Evolutionary conservation across 1,140 invertebrate species (phyloP), one percentile per base, ranked within the genome.

Genomic region (Aphelenchoides avenae): DNA sequence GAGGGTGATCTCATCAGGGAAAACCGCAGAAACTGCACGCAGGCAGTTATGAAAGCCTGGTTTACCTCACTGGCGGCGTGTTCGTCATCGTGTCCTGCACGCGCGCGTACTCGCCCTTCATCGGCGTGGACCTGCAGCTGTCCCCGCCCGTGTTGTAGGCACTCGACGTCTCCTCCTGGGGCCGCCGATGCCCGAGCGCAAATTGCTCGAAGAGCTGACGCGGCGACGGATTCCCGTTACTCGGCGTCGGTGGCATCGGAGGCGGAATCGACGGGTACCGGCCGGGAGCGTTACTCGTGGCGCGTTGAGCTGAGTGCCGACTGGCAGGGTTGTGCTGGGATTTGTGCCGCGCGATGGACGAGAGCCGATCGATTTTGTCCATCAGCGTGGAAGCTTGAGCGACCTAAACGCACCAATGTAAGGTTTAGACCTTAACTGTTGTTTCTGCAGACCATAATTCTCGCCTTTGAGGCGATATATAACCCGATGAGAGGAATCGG

Each of bases 141-240:
- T 80, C 80, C 42, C 86, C 86, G 1, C 85, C 86, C 1, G 86
- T 87, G 64, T 87, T 88, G 69, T 87, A 87, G 44, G 86, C 86
- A 77, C 84, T 86, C 24, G 85, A 85, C 20, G 84, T 85, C 56
- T 85, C 84, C 44, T 84, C 81, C 77, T 72, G 37, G 60, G 58
- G n/a, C 43, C 43, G 27, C 34, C 43, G 26, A 46, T 26, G 18
- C 26, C 15, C 5, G 11, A 15, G 9, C 31, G 34, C 15, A 20
- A 11, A 15, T n/a, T 31, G 3, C 11, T 46, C 34, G 15, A 27
- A 30, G 24, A 46, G 26, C 26, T 15, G 43, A 20, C n/a, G n/a
- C 3, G 39, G 27, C 7, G 43, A 30, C 18, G 24, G 3, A 11
- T 20, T n/a, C 15, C 29, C 29, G 27, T 46, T 46, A n/a, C 24